Evolutionary conservation across 1,140 invertebrate species (phyloP).

Genomic region (Drosophila bifasciata): DNA sequence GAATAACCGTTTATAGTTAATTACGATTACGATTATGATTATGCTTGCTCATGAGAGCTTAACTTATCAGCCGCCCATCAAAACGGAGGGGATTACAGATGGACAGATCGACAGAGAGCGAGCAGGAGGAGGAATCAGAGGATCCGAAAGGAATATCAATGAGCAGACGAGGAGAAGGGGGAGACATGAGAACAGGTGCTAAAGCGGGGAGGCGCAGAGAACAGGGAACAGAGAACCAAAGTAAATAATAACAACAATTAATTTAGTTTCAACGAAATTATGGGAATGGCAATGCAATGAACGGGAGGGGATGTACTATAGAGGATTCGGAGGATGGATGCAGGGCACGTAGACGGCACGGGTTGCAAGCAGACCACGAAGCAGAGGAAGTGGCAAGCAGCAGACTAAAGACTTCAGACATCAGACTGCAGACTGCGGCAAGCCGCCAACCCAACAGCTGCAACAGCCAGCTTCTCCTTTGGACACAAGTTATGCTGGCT

Average conservation of each 20-base stretch:
- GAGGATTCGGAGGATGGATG: constrained; percentile 6
- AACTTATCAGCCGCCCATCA: constrained; percentile 52
- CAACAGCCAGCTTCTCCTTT: constrained; percentile 19
- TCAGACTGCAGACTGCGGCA: constrained; percentile 62
- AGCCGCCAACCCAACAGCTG: constrained; percentile 68
- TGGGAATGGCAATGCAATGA: constrained; percentile 11
- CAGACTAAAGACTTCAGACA: too few species aligned
- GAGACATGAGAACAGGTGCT: constrained; percentile 60
- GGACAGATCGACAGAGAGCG: constrained; percentile 53
- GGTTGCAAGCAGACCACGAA: constrained; percentile 55
- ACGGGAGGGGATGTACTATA: constrained; percentile 23
- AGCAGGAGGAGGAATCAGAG: constrained; percentile 43
- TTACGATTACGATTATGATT: constrained; percentile 22
- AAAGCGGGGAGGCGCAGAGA: background rate
- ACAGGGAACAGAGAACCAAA: constrained; percentile 16
- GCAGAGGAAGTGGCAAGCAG: constrained; percentile 75
- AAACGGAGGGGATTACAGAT: constrained; percentile 43
- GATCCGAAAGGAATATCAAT: constrained; percentile 69
- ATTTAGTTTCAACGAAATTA: constrained; percentile 56
- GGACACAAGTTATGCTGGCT: constrained; percentile 60
- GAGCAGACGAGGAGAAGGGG: constrained; percentile 26
- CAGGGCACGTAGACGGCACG: constrained; percentile 57
- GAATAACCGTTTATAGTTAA: constrained; percentile 59
- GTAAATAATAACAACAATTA: constrained; percentile 78
- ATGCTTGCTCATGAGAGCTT: constrained; percentile 16